These are phyloP conservation scores for Canis aureus DNA, from an alignment of 2,113 vertebrate genomes.

Conservation along the genomic window DNA sequence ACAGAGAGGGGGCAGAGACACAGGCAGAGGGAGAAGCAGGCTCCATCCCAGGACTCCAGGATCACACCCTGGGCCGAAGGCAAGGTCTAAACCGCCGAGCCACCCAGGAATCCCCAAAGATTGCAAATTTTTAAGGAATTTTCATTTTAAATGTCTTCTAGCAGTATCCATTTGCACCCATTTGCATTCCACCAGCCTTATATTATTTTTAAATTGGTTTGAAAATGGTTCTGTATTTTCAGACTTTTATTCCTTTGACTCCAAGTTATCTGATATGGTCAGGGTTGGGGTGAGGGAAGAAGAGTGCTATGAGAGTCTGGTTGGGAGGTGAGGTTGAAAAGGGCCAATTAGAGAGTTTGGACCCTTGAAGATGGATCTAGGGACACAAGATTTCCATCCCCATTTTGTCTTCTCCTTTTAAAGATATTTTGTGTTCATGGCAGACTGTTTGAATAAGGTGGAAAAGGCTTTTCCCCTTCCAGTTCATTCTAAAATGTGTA, in stretches of 20 bases:
- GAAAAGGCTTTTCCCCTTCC: neutral
- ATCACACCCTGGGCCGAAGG: no score
- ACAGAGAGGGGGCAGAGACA: no score
- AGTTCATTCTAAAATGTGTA: neutral
- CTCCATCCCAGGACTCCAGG: no score
- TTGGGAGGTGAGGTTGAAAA: neutral
- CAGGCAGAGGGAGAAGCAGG: no score
- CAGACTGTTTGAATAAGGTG: neutral
- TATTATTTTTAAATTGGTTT: constrained; percentile 27
- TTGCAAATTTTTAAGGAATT: constrained; percentile 3
- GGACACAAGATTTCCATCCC: neutral
- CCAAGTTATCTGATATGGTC: neutral
- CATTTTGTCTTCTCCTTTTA: neutral
- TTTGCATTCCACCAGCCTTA: neutral
- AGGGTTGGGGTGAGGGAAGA: neutral
- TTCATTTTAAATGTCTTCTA: neutral
- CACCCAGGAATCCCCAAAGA: no score
- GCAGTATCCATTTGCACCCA: neutral
- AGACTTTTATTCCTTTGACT: constrained; percentile 29
- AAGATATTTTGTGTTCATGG: neutral
- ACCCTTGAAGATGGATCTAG: neutral
- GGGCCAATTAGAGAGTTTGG: neutral
- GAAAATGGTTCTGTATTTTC: neutral
- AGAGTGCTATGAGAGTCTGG: neutral
- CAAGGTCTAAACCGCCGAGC: no score